A percentile compares a stretch with the other conserved stretches of the same genome.
Conservation (phyloP, 1,140 invertebrate species). For the Drosophila kohkoa region DNA sequence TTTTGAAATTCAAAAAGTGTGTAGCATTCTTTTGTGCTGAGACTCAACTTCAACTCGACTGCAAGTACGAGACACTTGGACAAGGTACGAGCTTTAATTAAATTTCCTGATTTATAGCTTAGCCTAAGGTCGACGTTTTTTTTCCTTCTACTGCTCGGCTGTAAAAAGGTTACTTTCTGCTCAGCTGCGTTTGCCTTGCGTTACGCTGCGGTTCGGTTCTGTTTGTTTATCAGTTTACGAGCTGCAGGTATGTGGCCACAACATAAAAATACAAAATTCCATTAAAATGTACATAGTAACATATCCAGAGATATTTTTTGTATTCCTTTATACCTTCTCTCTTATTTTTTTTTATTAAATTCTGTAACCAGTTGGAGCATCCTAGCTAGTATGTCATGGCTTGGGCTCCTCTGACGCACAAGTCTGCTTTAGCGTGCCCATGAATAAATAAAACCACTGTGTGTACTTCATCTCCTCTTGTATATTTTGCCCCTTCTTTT, state of each 20-base stretch:
- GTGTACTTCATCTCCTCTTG: slow-evolving; percentile 16
- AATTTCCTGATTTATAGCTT: slow-evolving; percentile 15
- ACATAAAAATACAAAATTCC: slow-evolving; percentile 45
- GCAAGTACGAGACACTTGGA: background rate
- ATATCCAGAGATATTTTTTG: slow-evolving; percentile 13
- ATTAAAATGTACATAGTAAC: slow-evolving; percentile 37
- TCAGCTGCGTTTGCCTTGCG: background rate
- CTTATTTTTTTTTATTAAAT: slow-evolving; percentile 30
- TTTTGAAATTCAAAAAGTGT: slow-evolving; percentile 62
- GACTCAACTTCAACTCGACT: background rate
- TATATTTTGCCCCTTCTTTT: background rate
- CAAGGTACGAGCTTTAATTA: slow-evolving; percentile 43
- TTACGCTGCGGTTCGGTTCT: background rate
- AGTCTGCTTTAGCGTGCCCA: slow-evolving; percentile 29
- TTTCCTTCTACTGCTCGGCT: background rate
- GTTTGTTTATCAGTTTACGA: slow-evolving; percentile 33
- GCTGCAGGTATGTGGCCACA: slow-evolving; percentile 41
- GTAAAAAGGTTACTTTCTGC: background rate
- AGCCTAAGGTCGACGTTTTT: slow-evolving; percentile 6
- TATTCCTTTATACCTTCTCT: background rate
- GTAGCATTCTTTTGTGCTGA: slow-evolving; percentile 54
- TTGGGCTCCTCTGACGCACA: slow-evolving; percentile 36
- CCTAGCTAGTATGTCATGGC: slow-evolving; percentile 17
- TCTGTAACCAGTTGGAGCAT: slow-evolving; percentile 30
- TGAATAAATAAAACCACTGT: slow-evolving; percentile 53